Percentiles rank a stretch among this genome's conserved stretches.
phyloP scores from a whole-genome alignment of 2,888 invertebrate genomes.

The Perithous albicinctus region DNA sequence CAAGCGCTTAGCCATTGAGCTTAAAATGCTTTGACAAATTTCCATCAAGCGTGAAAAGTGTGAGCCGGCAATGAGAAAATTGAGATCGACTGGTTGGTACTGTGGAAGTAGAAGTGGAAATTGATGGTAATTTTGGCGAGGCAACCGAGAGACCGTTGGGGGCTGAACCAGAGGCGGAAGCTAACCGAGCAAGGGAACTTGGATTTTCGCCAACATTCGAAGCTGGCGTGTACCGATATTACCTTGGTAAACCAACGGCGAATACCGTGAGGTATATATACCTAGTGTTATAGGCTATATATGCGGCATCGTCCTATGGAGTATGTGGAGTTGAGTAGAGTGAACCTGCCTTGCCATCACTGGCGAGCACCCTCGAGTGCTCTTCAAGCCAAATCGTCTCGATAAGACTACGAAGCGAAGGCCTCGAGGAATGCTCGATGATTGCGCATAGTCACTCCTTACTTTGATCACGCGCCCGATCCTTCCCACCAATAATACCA shows the following conservation, averaged over 20 bases:
- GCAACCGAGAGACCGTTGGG: neutral
- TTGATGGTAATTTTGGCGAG: conserved; percentile 43
- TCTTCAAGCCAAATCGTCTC: conserved; percentile 45
- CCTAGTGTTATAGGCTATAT: conserved; percentile 5
- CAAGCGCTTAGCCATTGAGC: neutral
- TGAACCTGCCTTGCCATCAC: conserved; percentile 3
- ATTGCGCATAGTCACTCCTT: conserved; percentile 9
- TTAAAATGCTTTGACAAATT: neutral
- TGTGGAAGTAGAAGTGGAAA: conserved; percentile 31
- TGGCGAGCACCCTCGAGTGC: conserved; percentile 31
- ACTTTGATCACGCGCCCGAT: conserved; percentile 35
- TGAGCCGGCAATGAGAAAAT: conserved; percentile 20
- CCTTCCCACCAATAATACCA: conserved; percentile 31
- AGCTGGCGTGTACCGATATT: conserved; percentile 60
- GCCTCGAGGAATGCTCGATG: conserved; percentile 25
- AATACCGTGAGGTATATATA: conserved; percentile 21
- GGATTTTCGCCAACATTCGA: conserved; percentile 58
- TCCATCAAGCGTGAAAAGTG: neutral
- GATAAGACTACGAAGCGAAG: conserved; percentile 23
- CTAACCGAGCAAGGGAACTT: conserved; percentile 38
- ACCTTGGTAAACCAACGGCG: conserved; percentile 56
- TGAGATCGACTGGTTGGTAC: conserved; percentile 23
- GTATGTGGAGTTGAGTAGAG: conserved; percentile 16
- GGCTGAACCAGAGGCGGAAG: conserved; percentile 25
- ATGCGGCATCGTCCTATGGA: neutral